Percentiles rank a stretch among this genome's conserved stretches.
phyloP scores from a whole-genome alignment of 2,113 vertebrate genomes.

The Platichthys stellatus region DNA sequence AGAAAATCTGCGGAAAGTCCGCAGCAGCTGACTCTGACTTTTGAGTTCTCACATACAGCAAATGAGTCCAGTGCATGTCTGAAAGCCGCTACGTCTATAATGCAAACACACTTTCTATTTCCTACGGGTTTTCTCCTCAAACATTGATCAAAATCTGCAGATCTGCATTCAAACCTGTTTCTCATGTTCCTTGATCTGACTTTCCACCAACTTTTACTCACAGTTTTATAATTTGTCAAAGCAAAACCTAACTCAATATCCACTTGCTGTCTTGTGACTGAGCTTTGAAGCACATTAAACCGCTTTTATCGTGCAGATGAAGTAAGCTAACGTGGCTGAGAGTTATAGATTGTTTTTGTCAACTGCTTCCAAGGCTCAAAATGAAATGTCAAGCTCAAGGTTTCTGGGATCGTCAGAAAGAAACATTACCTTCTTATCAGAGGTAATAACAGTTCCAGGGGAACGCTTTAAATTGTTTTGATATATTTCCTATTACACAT shows the following conservation, averaged over 20 bases:
- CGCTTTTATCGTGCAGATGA: not conserved
- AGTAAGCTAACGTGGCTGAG: not conserved
- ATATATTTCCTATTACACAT: slow-evolving; percentile 4
- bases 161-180: too few species aligned
- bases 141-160: too few species aligned
- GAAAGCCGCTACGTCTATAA: too few species aligned
- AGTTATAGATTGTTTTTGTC: not conserved
- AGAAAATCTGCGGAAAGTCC: too few species aligned
- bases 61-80: too few species aligned
- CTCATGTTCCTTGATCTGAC: too few species aligned
- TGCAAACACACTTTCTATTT: too few species aligned
- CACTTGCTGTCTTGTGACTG: not conserved
- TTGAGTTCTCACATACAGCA: too few species aligned
- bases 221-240: too few species aligned
- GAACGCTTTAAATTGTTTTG: slow-evolving; percentile 14
- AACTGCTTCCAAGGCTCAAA: not conserved
- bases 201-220: too few species aligned
- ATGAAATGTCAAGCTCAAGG: not conserved
- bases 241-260: not conserved
- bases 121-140: too few species aligned
- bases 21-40: too few species aligned
- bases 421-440: not conserved
- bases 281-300: not conserved
- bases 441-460: not conserved
- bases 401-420: slow-evolving; percentile 3